A percentile compares a stretch with the other conserved stretches of the same genome.
Evolutionary conservation across 2,113 vertebrate species (phyloP).

Genomic region (Cisticola juncidis): DNA sequence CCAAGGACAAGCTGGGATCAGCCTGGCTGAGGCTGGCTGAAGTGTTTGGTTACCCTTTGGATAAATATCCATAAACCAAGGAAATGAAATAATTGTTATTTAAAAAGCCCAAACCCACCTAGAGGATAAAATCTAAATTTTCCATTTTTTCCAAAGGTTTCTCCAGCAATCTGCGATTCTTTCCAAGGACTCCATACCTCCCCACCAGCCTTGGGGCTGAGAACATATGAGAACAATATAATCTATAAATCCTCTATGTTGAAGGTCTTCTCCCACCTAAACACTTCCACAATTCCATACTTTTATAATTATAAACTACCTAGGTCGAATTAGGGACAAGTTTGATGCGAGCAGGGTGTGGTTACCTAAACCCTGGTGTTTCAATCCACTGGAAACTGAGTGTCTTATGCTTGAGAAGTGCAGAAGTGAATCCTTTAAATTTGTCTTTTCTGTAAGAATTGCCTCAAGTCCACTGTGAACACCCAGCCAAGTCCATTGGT

Average conservation of each 20-base stretch:
- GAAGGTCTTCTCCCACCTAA: neutral
- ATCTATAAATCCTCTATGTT: neutral
- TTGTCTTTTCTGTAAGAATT: neutral
- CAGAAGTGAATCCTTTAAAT: neutral
- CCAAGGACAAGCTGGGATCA: neutral
- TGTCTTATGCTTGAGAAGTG: neutral
- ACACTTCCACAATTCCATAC: neutral
- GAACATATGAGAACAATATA: neutral
- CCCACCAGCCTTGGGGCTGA: neutral
- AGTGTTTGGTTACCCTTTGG: neutral
- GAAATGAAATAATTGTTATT: neutral
- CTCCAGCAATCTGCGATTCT: neutral
- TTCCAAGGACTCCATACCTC: neutral
- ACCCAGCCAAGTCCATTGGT: neutral
- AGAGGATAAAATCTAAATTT: neutral
- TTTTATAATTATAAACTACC: neutral
- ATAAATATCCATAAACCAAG: neutral
- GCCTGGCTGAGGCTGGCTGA: neutral
- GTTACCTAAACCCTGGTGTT: neutral
- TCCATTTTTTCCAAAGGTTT: neutral
- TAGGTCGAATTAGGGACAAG: neutral
- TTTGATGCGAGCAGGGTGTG: neutral
- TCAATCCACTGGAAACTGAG: neutral
- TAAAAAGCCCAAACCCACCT: neutral
- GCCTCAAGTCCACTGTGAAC: neutral